Conservation (phyloP, 2,888 invertebrate genomes). For the Blera fallax region DNA sequence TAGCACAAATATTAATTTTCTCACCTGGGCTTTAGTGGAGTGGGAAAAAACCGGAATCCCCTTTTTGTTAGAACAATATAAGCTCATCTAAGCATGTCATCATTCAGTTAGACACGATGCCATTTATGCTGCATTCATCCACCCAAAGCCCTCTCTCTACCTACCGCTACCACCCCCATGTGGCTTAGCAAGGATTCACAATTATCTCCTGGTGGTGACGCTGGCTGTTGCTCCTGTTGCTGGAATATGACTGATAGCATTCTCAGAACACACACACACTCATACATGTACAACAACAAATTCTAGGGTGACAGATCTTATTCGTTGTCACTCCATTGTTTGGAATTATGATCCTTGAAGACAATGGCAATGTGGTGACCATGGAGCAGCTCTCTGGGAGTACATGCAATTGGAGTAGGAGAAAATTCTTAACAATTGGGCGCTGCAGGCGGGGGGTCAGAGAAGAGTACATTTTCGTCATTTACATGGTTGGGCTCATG, state of each 20-base stretch:
- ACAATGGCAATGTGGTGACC: constrained; percentile 71
- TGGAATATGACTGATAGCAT: constrained; percentile 71
- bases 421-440: constrained; percentile 51
- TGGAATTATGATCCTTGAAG: constrained; percentile 74
- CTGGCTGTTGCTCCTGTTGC: constrained; percentile 68
- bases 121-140: constrained; percentile 59
- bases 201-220: constrained; percentile 65
- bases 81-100: constrained; percentile 72
- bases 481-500: constrained; percentile 70
- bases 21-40: constrained; percentile 51
- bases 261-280: constrained; percentile 30
- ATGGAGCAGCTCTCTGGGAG: constrained; percentile 33
- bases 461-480: constrained; percentile 62
- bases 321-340: constrained; percentile 73
- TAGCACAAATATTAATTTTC: constrained; percentile 73
- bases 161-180: constrained; percentile 23
- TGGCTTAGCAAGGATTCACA: constrained; percentile 57
- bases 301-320: constrained; percentile 67
- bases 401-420: background rate
- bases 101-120: constrained; percentile 70
- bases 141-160: background rate
- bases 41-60: constrained; percentile 20
- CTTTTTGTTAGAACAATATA: constrained; percentile 66
- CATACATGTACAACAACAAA: background rate
- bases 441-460: constrained; percentile 12